These are phyloP conservation scores for Myopa tessellatipennis DNA, from an alignment of 2,888 invertebrate genomes.

Conservation along the genomic window DNA sequence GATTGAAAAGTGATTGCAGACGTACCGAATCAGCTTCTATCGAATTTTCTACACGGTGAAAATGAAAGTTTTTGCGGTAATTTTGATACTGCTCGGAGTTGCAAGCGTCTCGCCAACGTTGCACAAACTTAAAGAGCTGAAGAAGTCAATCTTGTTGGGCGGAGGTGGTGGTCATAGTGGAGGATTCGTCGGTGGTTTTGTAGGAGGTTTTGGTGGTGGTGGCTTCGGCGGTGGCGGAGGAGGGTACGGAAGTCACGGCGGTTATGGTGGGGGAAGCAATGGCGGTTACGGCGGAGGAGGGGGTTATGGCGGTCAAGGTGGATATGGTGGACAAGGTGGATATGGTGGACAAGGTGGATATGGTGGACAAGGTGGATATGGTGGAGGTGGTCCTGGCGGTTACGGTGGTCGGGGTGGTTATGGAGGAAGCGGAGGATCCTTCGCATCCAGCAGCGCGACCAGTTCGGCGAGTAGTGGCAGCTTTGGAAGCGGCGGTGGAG, in stretches of 20 bases:
- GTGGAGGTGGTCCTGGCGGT: conserved; percentile 26
- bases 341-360: conserved; percentile 1
- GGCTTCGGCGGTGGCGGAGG: conserved; percentile 29
- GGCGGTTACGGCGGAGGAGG: conserved; percentile 6
- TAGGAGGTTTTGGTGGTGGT: conserved; percentile 15
- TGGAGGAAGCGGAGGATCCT: conserved; percentile 27
- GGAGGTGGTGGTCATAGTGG: conserved; percentile 37
- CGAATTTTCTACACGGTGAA: neutral
- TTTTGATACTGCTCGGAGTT: conserved; percentile 40
- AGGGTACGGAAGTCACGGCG: conserved; percentile 3
- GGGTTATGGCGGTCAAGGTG: neutral
- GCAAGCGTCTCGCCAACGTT: conserved; percentile 42
- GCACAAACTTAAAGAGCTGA: conserved; percentile 44
- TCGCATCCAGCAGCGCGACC: conserved; percentile 33
- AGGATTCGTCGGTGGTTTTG: conserved; percentile 3
- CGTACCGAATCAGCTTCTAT: conserved; percentile 8
- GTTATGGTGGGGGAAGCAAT: neutral
- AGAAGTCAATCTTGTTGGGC: conserved; percentile 41
- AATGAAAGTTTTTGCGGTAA: conserved; percentile 41
- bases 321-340: conserved; percentile 18
- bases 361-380: conserved; percentile 27
- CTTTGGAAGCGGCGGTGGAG: conserved; percentile 31
- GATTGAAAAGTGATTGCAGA: conserved; percentile 3
- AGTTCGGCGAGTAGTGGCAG: conserved; percentile 36
- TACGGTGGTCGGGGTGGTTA: conserved; percentile 5